Evolutionary conservation across 2,888 invertebrate species (phyloP).

Genomic region (Lutraria lutraria): DNA sequence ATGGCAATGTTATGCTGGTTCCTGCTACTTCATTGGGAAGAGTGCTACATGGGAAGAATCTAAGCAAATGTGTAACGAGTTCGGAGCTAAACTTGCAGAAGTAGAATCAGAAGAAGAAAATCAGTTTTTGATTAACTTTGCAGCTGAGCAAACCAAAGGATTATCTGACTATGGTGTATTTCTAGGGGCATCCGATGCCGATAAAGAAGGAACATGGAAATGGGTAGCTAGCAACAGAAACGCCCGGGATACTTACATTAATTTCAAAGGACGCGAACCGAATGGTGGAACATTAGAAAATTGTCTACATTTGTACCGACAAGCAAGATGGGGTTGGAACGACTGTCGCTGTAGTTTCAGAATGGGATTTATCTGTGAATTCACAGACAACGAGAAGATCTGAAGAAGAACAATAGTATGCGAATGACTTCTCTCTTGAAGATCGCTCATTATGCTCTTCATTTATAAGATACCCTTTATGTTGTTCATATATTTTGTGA

Average conservation of each 20-base stretch:
- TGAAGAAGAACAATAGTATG: no score
- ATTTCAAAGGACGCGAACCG: conserved; percentile 29
- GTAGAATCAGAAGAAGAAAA: conserved; percentile 5
- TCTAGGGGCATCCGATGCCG: not conserved
- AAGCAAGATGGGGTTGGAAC: conserved; percentile 17
- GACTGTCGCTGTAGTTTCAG: not conserved
- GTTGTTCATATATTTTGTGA: no score
- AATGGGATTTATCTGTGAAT: conserved; percentile 29
- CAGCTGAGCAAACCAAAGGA: not conserved
- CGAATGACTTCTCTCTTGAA: no score
- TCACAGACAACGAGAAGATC: no score
- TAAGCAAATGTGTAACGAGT: not conserved
- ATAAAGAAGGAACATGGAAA: conserved; percentile 22
- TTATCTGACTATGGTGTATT: not conserved
- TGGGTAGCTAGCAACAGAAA: not conserved
- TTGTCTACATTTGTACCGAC: conserved; percentile 26
- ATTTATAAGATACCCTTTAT: no score
- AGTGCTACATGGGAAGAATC: not conserved
- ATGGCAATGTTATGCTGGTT: not conserved
- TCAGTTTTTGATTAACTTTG: not conserved
- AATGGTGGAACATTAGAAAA: conserved; percentile 17
- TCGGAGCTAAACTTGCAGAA: conserved; percentile 7
- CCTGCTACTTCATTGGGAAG: not conserved
- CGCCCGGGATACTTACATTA: not conserved
- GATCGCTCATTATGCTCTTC: no score